A percentile compares a stretch with the other conserved stretches of the same genome.
phyloP scores from a whole-genome alignment of 2,888 invertebrate species.

The Habrosyne pyritoides region DNA sequence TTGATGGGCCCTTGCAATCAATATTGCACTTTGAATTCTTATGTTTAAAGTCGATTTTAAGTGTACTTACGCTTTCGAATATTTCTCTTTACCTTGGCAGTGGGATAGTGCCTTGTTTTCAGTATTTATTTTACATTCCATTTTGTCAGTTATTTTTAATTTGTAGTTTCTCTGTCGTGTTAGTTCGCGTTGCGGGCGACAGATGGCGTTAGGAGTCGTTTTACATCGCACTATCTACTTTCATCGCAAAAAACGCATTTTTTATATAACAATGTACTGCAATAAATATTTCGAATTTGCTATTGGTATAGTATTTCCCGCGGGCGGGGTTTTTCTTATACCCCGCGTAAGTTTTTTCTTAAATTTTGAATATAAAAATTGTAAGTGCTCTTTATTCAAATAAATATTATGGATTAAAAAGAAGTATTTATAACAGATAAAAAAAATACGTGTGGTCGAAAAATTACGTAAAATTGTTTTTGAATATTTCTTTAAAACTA shows the following conservation, averaged over 20 bases:
- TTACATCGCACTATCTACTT: not conserved
- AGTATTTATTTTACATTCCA: conserved; percentile 41
- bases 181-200: not conserved
- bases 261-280: not conserved
- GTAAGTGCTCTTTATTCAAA: no score
- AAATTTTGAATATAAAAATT: not conserved
- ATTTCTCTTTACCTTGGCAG: not conserved
- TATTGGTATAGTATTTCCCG: not conserved
- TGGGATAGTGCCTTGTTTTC: conserved; percentile 18
- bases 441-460: no score
- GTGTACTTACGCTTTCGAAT: not conserved
- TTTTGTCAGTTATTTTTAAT: not conserved
- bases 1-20: no score
- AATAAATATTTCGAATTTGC: not conserved
- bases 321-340: conserved; percentile 1
- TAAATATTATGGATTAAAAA: no score
- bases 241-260: not conserved
- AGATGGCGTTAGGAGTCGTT: not conserved
- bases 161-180: not conserved
- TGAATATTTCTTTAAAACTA: no score
- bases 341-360: not conserved
- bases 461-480: no score
- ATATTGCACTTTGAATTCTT: not conserved
- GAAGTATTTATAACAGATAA: no score
- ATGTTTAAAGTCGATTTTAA: not conserved